A percentile compares a stretch with the other conserved stretches of the same genome.
Evolutionary conservation across 2,888 invertebrate species (phyloP).

Genomic region (Drosophila testacea): DNA sequence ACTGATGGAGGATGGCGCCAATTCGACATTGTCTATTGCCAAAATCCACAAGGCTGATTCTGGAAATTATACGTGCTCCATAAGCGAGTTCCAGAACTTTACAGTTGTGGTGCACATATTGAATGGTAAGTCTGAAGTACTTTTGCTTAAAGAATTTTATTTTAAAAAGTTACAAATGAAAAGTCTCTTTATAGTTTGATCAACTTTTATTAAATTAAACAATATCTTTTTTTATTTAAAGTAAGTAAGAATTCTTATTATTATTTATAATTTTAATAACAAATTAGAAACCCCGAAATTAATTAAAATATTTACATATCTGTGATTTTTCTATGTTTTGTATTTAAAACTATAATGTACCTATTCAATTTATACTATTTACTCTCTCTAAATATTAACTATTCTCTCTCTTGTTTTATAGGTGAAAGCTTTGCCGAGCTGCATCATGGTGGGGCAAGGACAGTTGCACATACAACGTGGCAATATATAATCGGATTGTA

Average conservation of each 20-base stretch:
- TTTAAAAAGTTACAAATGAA: no score
- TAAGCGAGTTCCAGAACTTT: slow-evolving; percentile 86
- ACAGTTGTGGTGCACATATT: slow-evolving; percentile 86
- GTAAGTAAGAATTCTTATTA: no score
- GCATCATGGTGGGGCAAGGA: slow-evolving; percentile 86
- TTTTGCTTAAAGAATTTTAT: not conserved
- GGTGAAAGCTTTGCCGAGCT: slow-evolving; percentile 88
- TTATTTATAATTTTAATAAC: no score
- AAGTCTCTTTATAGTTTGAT: no score
- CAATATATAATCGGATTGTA: slow-evolving; percentile 66
- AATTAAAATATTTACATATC: no score
- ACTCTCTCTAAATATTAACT: not conserved
- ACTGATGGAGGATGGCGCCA: slow-evolving; percentile 86
- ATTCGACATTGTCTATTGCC: slow-evolving; percentile 86
- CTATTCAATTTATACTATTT: no score
- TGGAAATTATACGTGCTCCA: slow-evolving; percentile 87
- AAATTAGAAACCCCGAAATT: no score
- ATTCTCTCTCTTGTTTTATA: slow-evolving; percentile 60
- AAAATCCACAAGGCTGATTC: slow-evolving; percentile 86
- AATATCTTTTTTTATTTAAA: no score
- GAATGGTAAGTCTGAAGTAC: slow-evolving; percentile 84
- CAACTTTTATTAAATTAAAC: no score
- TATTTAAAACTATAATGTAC: no score
- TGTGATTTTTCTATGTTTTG: no score
- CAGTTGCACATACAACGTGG: slow-evolving; percentile 59